These are phyloP conservation scores for Diplolepis rosae DNA, from an alignment of 2,888 invertebrate genomes.

Conservation along the genomic window DNA sequence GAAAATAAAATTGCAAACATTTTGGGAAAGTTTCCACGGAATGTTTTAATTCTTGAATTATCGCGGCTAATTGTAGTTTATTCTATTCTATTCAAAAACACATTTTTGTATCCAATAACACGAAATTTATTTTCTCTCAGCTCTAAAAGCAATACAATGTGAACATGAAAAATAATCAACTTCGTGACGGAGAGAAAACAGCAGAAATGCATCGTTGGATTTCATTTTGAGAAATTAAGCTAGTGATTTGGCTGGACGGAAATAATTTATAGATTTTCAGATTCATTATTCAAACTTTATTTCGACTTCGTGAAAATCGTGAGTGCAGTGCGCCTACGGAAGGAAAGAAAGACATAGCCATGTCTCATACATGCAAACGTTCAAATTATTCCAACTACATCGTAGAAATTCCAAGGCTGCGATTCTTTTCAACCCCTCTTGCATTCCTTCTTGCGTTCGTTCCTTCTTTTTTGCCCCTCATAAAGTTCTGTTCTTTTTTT, in stretches of 20 bases:
- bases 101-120: too few species aligned
- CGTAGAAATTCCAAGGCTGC: slow-evolving; percentile 44
- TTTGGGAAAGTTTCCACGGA: too few species aligned
- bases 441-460: slow-evolving; percentile 13
- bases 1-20: too few species aligned
- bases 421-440: slow-evolving; percentile 45
- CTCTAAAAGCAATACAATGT: too few species aligned
- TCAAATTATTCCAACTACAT: slow-evolving; percentile 56
- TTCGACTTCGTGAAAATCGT: slow-evolving; percentile 38
- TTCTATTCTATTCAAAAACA: too few species aligned
- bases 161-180: too few species aligned
- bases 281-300: slow-evolving; percentile 58
- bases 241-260: background rate
- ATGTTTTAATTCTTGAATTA: too few species aligned
- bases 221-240: background rate
- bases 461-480: slow-evolving; percentile 26
- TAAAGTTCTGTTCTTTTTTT: background rate
- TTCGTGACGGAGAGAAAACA: too few species aligned
- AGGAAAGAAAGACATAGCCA: slow-evolving; percentile 12
- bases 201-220: slow-evolving; percentile 20
- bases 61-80: too few species aligned
- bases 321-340: background rate
- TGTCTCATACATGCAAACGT: slow-evolving; percentile 61
- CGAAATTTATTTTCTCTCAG: too few species aligned
- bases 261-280: slow-evolving; percentile 33